Percentiles rank a stretch among this genome's conserved stretches.
Conservation (phyloP, 2,113 vertebrate species). For the Peromyscus maniculatus region DNA sequence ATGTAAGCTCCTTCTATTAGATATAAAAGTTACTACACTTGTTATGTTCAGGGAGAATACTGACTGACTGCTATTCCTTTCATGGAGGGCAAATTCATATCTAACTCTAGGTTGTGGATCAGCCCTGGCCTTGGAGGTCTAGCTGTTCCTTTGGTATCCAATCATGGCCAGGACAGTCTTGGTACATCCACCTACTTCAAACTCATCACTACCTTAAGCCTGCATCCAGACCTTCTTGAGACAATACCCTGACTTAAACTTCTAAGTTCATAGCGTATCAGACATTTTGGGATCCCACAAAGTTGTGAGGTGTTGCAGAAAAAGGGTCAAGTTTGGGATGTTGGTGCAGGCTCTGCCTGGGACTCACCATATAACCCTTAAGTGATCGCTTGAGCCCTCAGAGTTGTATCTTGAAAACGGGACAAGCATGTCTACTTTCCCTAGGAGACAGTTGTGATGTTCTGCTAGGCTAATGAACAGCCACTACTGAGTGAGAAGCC, state of each 20-base stretch:
- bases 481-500: neutral
- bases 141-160: neutral
- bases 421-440: neutral
- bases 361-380: slow-evolving; percentile 9
- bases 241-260: neutral
- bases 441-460: neutral
- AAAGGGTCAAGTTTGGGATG: neutral
- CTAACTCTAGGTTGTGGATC: neutral
- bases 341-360: neutral
- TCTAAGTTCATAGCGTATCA: neutral
- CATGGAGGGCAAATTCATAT: neutral
- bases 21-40: slow-evolving; percentile 39
- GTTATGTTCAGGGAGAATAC: neutral
- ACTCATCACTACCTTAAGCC: neutral
- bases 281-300: slow-evolving; percentile 1
- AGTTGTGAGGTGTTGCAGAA: neutral
- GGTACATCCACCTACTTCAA: neutral
- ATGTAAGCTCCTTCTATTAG: neutral
- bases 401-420: neutral
- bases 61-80: neutral
- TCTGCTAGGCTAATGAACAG: neutral
- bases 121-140: neutral
- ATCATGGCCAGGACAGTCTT: neutral
- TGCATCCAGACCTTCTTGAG: neutral
- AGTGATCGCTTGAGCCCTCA: neutral